Evolutionary conservation across 1,140 invertebrate genomes (phyloP), one percentile per base, ranked within the genome.

Genomic region (Drosophila suzukii): DNA sequence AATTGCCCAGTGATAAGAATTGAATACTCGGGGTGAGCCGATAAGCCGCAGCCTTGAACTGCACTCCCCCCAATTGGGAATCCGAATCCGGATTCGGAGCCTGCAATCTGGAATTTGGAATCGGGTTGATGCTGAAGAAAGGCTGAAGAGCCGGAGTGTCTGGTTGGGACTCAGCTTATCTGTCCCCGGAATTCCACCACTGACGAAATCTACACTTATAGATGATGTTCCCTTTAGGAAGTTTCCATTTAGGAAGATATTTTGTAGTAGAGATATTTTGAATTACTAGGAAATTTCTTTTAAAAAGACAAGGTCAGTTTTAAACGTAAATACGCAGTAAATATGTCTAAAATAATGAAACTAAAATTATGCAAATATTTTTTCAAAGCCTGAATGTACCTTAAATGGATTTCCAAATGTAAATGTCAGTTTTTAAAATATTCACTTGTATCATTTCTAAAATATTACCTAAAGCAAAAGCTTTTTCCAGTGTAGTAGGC

Each of bases 31-130:
- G 38, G 27, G 32, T 38, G 39, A 43, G 43, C 55, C 34, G 73
- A 75, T 75, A 75, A 76, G 73, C 30, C 20, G 20, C 55, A 50
- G 62, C 61, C 74, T 67, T 76, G 72, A 54, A 55, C 41, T 17
- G 56, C 32, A 11, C 20, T 20, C n/a, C 15, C 50, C 12, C 15
- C 2, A 63, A 13, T 27, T 5, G 24, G 27, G 34, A 63, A 49
- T 39, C 13, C 6, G n/a, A 68, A 36, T 44, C 36, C 38, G 27
- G 34, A 63, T 41, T 39, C 13, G 3, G n/a, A 68, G 30, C 36
- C 36, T 8, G 32, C 32, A 34, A 34, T 34, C 32, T 34, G 32
- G 8, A 34, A 1, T 34, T 30, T 39, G 10, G 1, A 34, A 30
- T 34, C 36, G n/a, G 34, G 20, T 39, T 51, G 30, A 36, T 20